Conservation (phyloP, 2,113 vertebrate genomes). For the Nothobranchius furzeri region DNA sequence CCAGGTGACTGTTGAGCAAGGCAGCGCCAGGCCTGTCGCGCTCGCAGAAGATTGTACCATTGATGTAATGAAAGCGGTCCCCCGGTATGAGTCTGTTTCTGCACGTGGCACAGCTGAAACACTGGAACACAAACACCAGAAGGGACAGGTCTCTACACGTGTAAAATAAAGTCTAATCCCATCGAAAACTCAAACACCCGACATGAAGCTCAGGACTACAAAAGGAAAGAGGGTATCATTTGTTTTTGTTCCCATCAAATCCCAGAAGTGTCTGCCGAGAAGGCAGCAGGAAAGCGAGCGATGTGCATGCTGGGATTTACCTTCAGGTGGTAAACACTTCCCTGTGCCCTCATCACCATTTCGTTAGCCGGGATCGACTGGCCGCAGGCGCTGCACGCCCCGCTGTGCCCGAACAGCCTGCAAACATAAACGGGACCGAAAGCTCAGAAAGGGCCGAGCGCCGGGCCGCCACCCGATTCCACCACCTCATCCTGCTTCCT, state of each 20-base stretch:
- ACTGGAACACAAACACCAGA: constrained; percentile 56
- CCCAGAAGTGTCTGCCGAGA: constrained; percentile 39
- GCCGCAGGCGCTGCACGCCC: constrained; percentile 82
- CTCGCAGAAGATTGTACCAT: constrained; percentile 85
- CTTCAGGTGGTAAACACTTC: constrained; percentile 85
- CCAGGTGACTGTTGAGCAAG: constrained; percentile 76
- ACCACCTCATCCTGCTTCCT: constrained; percentile 14
- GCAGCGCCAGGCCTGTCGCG: constrained; percentile 78
- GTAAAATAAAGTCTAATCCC: too few species aligned
- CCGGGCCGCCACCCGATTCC: not conserved
- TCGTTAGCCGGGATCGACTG: constrained; percentile 85
- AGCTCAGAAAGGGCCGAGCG: not conserved
- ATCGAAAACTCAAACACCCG: not conserved
- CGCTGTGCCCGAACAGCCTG: constrained; percentile 85
- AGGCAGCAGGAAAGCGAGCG: constrained; percentile 29
- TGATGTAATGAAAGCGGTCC: constrained; percentile 83
- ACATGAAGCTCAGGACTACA: not conserved
- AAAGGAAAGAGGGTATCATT: too few species aligned
- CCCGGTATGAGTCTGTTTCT: constrained; percentile 82
- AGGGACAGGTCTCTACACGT: not conserved
- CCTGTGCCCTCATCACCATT: constrained; percentile 86
- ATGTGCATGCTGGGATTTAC: constrained; percentile 61
- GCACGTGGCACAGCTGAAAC: constrained; percentile 85
- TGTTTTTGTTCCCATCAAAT: constrained; percentile 9
- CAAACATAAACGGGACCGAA: constrained; percentile 21